Conservation (phyloP, 2,888 invertebrate species). For the Aromia moschata region DNA sequence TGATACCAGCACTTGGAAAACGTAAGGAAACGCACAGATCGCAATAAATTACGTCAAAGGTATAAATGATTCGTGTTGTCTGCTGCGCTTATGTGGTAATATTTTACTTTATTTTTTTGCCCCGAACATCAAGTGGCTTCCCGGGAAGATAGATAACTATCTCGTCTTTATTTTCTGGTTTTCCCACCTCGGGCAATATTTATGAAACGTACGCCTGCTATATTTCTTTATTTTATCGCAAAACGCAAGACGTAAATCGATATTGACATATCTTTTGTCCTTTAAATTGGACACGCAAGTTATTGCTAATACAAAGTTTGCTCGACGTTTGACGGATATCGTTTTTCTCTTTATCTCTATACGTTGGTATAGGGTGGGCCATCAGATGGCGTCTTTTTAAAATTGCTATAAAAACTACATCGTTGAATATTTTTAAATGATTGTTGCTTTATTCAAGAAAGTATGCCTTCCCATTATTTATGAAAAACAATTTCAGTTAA, state of each 20-base stretch:
- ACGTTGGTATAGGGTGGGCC: no score
- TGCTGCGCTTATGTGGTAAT: slow-evolving; percentile 19
- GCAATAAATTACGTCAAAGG: slow-evolving; percentile 17
- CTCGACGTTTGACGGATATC: no score
- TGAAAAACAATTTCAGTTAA: no score
- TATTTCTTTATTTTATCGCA: not conserved
- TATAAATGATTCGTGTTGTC: slow-evolving; percentile 22
- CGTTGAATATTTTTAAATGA: no score
- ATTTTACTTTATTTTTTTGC: slow-evolving; percentile 22
- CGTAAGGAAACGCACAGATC: slow-evolving; percentile 10
- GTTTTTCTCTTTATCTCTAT: no score
- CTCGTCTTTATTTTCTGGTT: slow-evolving; percentile 6
- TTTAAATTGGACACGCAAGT: no score
- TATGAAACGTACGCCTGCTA: not conserved
- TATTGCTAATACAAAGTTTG: no score
- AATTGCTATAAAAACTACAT: no score
- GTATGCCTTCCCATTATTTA: no score
- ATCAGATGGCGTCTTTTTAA: no score
- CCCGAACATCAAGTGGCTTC: slow-evolving; percentile 22
- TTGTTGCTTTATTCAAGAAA: no score
- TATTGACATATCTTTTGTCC: not conserved
- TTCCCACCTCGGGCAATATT: not conserved
- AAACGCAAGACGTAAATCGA: not conserved
- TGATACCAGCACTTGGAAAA: not conserved
- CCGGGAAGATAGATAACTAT: slow-evolving; percentile 14